These are phyloP conservation scores for Phalacrocorax pelagicus DNA, from an alignment of 2,113 vertebrate genomes.

Conservation along the genomic window DNA sequence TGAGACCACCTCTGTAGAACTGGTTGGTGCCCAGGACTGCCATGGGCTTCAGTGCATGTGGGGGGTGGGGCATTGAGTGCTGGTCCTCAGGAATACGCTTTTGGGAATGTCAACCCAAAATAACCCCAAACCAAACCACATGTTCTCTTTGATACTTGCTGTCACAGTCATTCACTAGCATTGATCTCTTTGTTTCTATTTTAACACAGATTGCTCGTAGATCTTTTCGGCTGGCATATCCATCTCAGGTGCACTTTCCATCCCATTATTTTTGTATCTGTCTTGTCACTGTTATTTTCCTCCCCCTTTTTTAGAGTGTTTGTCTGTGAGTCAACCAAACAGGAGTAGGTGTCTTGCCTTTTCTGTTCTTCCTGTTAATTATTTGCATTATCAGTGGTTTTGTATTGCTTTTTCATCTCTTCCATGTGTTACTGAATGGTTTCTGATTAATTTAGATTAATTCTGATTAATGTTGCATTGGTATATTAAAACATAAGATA, in stretches of 20 bases:
- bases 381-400: constrained; percentile 18
- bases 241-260: constrained; percentile 82
- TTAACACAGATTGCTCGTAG: constrained; percentile 82
- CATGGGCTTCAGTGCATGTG: not conserved
- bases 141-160: constrained; percentile 41
- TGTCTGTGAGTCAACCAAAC: not conserved
- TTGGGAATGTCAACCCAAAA: not conserved
- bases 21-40: not conserved
- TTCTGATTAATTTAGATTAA: not conserved
- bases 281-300: constrained; percentile 18
- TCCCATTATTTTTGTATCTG: constrained; percentile 61
- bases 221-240: constrained; percentile 76
- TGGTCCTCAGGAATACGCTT: not conserved
- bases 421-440: constrained; percentile 28
- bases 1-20: not conserved
- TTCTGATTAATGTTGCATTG: constrained; percentile 1
- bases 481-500: not conserved
- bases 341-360: not conserved
- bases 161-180: constrained; percentile 44
- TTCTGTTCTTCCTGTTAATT: constrained; percentile 22
- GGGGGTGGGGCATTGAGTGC: not conserved
- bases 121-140: not conserved
- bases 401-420: constrained; percentile 42
- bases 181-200: constrained; percentile 73
- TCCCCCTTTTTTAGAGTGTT: not conserved